Evolutionary conservation across 2,113 vertebrate genomes (phyloP), one percentile per base, ranked within the genome.

Genomic region (Actinemys pallida): DNA sequence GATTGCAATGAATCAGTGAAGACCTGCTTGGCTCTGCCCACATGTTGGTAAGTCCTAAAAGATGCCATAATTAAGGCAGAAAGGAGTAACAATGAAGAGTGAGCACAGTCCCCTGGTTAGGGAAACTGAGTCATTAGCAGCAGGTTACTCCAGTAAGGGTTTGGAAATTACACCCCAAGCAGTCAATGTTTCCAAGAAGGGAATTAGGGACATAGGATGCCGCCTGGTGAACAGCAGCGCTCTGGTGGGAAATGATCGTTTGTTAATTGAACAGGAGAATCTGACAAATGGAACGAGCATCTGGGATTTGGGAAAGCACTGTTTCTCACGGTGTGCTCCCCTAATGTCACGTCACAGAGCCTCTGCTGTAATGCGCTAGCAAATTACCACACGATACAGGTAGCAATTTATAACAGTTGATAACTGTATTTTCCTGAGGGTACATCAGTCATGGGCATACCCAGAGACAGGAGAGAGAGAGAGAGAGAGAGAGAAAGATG

Each of bases 341-440:
- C 62, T 35, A 17, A 35, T 35, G 31, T 81, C 87, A 92, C 47
- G 39, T 54, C 87, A 90, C 89, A 31, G 88, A 94, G n/a, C 69
- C 93, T 83, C 84, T 94, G 39, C 92, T 87, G 85, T 95, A 97
- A 95, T 92, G 92, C 86, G 90, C 95, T 86, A 59, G 94, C 92
- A 95, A 96, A 95, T 95, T 89, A 93, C 94, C 81, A 57, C 69
- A 16, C 54, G 84, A 83, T 95, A 94, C 92, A 96, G 92, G 92
- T 75, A 89, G 81, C 82, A 86, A 81, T 95, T 96, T 87, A 65
- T 88, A 92, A 95, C 90, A 22, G 89, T 97, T 89, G 94, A 81
- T 94, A 90, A 95, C 97, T 89, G 83, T 20, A 0, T 82, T 76
- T 59, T 93, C 47, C 96, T 25, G 85, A 84, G 89, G 83, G 85